These are phyloP conservation scores for Leptopilina syphax DNA, from an alignment of 2,888 invertebrate genomes.

Conservation along the genomic window DNA sequence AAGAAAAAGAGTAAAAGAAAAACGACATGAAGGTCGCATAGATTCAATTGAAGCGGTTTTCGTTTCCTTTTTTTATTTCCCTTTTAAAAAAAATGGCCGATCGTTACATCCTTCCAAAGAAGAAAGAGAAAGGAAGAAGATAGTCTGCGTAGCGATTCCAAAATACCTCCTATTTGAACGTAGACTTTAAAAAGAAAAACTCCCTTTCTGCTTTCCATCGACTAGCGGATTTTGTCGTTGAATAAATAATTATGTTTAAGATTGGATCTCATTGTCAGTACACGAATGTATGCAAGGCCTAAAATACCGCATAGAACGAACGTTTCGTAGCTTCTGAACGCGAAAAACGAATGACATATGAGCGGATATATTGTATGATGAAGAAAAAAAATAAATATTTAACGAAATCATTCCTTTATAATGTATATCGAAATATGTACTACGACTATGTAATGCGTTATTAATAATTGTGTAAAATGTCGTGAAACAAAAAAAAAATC, in stretches of 20 bases:
- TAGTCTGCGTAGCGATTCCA: conserved; percentile 45
- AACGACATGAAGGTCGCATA: conserved; percentile 48
- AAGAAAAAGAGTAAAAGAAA: conserved; percentile 41
- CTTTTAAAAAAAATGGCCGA: conserved; percentile 52
- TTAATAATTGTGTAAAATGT: conserved; percentile 71
- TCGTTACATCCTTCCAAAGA: conserved; percentile 45
- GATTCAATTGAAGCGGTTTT: conserved; percentile 57
- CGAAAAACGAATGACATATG: conserved; percentile 52
- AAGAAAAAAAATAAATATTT: conserved; percentile 64
- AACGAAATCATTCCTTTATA: conserved; percentile 75
- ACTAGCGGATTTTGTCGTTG: conserved; percentile 58
- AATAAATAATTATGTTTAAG: conserved; percentile 61
- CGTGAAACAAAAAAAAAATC: conserved; percentile 59
- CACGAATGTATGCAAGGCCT: conserved; percentile 71
- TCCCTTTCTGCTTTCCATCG: conserved; percentile 61
- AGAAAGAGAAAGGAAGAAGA: conserved; percentile 28
- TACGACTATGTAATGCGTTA: conserved; percentile 72
- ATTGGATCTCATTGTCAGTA: conserved; percentile 65
- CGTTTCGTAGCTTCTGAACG: conserved; percentile 61
- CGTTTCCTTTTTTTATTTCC: conserved; percentile 23
- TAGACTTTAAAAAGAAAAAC: conserved; percentile 39
- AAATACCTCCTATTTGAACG: conserved; percentile 22
- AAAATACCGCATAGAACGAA: conserved; percentile 64
- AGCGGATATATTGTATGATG: conserved; percentile 57
- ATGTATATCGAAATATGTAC: conserved; percentile 71